A percentile compares a stretch with the other conserved stretches of the same genome.
Conservation (phyloP, 2,888 invertebrate genomes). For the Coenonympha arcania region DNA sequence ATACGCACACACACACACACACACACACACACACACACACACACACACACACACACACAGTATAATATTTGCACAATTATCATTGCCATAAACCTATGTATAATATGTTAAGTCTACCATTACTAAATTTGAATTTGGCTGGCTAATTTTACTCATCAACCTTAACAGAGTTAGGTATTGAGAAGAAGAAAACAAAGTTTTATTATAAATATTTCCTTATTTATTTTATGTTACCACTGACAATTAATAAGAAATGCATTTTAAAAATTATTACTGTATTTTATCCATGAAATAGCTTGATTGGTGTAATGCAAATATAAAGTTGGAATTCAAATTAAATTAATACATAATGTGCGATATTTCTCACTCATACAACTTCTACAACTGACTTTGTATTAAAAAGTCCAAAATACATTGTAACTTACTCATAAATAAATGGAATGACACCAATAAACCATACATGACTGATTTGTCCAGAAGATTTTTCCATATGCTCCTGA, state of each 20-base stretch:
- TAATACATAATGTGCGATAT: constrained; percentile 11
- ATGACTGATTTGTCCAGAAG: not conserved
- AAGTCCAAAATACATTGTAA: constrained; percentile 13
- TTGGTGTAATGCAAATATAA: constrained; percentile 5
- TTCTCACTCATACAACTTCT: constrained; percentile 6
- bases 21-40: no score
- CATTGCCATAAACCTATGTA: no score
- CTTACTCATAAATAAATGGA: constrained; percentile 26
- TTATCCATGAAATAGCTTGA: constrained; percentile 19
- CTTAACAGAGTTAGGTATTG: no score
- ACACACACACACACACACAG: no score
- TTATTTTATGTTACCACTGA: constrained; percentile 60
- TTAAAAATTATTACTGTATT: constrained; percentile 70
- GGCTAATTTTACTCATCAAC: no score
- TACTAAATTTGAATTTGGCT: no score
- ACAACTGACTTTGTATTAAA: constrained; percentile 14
- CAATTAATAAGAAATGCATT: constrained; percentile 63
- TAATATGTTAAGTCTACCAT: no score
- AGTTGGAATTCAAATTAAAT: constrained; percentile 10
- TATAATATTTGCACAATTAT: no score
- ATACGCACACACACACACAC: no score
- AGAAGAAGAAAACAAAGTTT: constrained; percentile 6
- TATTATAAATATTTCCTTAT: constrained; percentile 68
- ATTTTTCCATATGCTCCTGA: not conserved
- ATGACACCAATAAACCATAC: constrained; percentile 16